A percentile compares a stretch with the other conserved stretches of the same genome.
Conservation (phyloP, 2,797 vertebrate species). For the Morelia viridis region DNA sequence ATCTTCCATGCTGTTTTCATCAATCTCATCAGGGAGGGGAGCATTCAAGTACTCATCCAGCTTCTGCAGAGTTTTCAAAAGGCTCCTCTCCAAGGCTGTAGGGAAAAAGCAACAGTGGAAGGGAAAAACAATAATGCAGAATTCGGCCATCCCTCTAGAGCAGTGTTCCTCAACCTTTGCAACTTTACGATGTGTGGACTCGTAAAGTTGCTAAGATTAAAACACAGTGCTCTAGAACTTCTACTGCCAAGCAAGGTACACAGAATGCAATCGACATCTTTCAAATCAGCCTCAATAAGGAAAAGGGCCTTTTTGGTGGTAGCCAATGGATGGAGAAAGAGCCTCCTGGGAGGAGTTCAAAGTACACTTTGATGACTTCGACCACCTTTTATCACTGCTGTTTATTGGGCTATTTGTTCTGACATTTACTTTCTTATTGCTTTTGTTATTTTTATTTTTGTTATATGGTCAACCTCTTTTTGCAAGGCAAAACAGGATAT, state of each 20-base stretch:
- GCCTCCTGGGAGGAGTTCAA: neutral
- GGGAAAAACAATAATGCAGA: neutral
- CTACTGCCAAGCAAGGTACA: neutral
- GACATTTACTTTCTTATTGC: neutral
- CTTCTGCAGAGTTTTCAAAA: constrained; percentile 96
- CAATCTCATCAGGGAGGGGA: constrained; percentile 94
- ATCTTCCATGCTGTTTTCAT: constrained; percentile 96
- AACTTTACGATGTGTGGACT: neutral
- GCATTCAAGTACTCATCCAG: constrained; percentile 92
- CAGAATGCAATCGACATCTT: no score
- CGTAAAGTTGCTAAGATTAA: no score
- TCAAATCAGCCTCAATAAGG: neutral
- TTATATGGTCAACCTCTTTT: no score
- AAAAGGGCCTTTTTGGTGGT: no score
- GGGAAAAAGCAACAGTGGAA: accelerated
- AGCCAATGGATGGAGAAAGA: no score
- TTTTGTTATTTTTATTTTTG: neutral
- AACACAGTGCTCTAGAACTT: no score
- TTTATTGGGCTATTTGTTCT: neutral
- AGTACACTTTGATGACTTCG: neutral
- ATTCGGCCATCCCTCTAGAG: neutral
- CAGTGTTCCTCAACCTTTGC: neutral
- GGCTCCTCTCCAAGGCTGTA: constrained; percentile 86
- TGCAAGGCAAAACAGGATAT: no score
- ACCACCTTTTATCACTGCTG: neutral